phyloP scores from a whole-genome alignment of 2,888 invertebrate genomes.

The Ditylenchus weischeri region DNA sequence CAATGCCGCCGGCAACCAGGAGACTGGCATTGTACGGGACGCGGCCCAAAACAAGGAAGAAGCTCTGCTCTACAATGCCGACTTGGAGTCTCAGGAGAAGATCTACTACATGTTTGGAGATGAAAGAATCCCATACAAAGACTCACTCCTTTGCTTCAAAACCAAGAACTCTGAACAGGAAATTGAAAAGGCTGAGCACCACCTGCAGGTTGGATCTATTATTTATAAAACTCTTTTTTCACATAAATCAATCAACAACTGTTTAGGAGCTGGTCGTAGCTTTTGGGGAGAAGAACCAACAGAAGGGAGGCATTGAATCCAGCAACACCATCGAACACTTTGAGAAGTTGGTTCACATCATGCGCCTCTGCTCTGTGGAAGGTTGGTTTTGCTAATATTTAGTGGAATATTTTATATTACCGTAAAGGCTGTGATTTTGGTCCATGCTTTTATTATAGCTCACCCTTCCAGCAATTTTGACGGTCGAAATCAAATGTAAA shows the following conservation, averaged over 20 bases:
- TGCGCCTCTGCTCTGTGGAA: slow-evolving; percentile 37
- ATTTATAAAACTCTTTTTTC: no score
- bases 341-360: slow-evolving; percentile 41
- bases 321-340: slow-evolving; percentile 35
- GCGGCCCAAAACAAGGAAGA: slow-evolving; percentile 31
- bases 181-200: no score
- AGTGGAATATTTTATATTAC: no score
- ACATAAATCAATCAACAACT: no score
- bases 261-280: neutral
- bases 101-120: slow-evolving; percentile 42
- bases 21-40: slow-evolving; percentile 2
- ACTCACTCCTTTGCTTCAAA: neutral
- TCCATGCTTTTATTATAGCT: no score
- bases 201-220: no score
- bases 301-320: slow-evolving; percentile 19
- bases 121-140: neutral
- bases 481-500: no score
- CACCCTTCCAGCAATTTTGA: no score
- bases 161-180: slow-evolving; percentile 4
- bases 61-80: slow-evolving; percentile 19
- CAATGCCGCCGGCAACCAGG: neutral
- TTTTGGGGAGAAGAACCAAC: slow-evolving; percentile 6
- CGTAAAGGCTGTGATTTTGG: slow-evolving; percentile 27
- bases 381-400: slow-evolving; percentile 3
- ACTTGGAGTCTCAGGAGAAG: slow-evolving; percentile 28